phyloP scores from a whole-genome alignment of 2,888 invertebrate species.

The Apodemia mormo region DNA sequence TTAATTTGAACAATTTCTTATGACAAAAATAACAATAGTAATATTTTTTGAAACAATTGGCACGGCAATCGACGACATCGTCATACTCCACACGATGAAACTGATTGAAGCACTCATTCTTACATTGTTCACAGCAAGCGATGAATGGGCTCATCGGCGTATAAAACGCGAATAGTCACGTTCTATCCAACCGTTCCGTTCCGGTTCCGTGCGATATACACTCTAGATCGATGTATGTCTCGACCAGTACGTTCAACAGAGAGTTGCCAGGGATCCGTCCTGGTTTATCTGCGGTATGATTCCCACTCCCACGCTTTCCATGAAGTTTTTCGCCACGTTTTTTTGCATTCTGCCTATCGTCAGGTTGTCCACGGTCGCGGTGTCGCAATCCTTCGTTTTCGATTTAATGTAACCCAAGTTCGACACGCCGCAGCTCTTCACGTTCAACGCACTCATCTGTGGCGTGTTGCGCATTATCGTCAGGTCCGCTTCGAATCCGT shows the following conservation, averaged over 20 bases:
- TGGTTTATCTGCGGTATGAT: neutral
- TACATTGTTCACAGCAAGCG: too few species aligned
- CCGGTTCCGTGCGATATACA: constrained; percentile 3
- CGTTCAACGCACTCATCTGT: neutral
- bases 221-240: constrained; percentile 1
- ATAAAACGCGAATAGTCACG: too few species aligned
- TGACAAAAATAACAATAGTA: too few species aligned
- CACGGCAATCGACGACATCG: too few species aligned
- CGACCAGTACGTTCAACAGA: neutral
- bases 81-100: too few species aligned
- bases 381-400: constrained; percentile 1
- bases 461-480: neutral
- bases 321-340: constrained; percentile 5
- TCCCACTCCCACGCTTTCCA: constrained; percentile 1
- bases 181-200: too few species aligned
- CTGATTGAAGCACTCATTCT: too few species aligned
- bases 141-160: too few species aligned
- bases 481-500: neutral
- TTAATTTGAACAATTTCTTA: too few species aligned
- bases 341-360: neutral
- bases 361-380: constrained; percentile 9
- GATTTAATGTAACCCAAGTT: neutral
- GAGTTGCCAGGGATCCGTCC: constrained; percentile 5
- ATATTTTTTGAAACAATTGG: too few species aligned
- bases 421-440: neutral